A percentile compares a stretch with the other conserved stretches of the same genome.
Conservation (phyloP, 2,113 vertebrate species). For the Sphyrna mokarran region DNA sequence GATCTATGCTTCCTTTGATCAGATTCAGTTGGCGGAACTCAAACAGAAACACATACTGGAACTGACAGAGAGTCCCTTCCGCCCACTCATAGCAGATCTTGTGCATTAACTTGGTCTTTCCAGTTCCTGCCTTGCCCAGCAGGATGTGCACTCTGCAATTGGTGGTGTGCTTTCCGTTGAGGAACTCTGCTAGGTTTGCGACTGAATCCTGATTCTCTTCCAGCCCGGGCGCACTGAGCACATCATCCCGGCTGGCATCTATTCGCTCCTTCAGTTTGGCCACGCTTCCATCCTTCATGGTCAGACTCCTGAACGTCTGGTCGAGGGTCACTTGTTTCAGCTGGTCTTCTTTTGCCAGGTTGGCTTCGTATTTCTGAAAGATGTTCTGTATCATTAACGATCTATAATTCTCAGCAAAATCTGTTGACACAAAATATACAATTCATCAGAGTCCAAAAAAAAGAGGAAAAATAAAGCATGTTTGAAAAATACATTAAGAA, state of each 20-base stretch:
- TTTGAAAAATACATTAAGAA: background rate
- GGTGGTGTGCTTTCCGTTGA: constrained; percentile 42
- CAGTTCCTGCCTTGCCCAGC: constrained; percentile 71
- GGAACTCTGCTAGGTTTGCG: constrained; percentile 60
- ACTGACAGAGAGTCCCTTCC: constrained; percentile 56
- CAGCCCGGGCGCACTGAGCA: constrained; percentile 32
- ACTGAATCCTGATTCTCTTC: constrained; percentile 50
- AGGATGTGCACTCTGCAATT: constrained; percentile 58
- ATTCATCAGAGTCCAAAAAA: background rate
- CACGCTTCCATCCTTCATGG: constrained; percentile 48
- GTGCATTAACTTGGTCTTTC: constrained; percentile 72
- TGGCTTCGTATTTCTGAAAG: constrained; percentile 46
- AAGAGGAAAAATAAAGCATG: background rate
- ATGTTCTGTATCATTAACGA: constrained; percentile 45
- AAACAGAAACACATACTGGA: constrained; percentile 69
- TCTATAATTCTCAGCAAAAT: constrained; percentile 54
- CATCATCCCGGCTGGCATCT: constrained; percentile 46
- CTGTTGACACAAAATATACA: constrained; percentile 47
- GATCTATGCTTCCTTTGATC: constrained; percentile 55
- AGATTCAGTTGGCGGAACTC: constrained; percentile 82
- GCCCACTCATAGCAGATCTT: constrained; percentile 70
- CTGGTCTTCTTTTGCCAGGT: constrained; percentile 39
- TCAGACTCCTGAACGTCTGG: constrained; percentile 57
- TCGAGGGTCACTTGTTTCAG: constrained; percentile 47
- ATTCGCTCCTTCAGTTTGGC: constrained; percentile 44